Evolutionary conservation across 2,888 invertebrate species (phyloP).

Genomic region (Leucophenga maculata): DNA sequence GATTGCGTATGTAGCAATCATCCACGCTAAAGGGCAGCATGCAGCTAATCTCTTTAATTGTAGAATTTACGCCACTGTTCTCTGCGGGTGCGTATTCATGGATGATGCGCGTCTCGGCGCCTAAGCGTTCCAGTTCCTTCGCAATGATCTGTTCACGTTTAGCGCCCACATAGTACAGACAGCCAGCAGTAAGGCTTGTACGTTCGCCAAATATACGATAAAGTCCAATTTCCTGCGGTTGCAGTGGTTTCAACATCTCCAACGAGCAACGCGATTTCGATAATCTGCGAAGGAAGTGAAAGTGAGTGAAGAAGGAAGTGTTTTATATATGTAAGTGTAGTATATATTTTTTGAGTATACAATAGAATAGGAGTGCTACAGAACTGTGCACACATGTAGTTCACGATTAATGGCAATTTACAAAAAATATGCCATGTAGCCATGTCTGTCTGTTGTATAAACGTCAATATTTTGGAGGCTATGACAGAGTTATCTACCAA

Average conservation of each 20-base stretch:
- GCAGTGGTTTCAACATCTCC: conserved; percentile 52
- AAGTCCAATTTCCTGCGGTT: conserved; percentile 46
- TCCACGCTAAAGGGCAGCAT: conserved; percentile 52
- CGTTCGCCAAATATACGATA: conserved; percentile 54
- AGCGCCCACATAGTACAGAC: conserved; percentile 51
- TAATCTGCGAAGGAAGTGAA: conserved; percentile 36
- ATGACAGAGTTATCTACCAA: too few relatives aligned
- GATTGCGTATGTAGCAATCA: conserved; percentile 55
- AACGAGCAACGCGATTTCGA: conserved; percentile 50
- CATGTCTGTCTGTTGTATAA: too few relatives aligned
- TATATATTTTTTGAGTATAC: too few relatives aligned
- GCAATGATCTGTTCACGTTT: conserved; percentile 47
- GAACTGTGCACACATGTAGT: too few relatives aligned
- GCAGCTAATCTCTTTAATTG: conserved; percentile 49
- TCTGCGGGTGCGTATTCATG: not conserved
- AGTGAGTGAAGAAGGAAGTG: not conserved
- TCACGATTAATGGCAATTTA: too few relatives aligned
- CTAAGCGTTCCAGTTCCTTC: conserved; percentile 33
- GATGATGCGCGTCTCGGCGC: conserved; percentile 11
- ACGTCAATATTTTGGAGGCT: too few relatives aligned
- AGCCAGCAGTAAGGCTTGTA: conserved; percentile 44
- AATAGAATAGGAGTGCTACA: too few relatives aligned
- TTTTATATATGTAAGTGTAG: too few relatives aligned
- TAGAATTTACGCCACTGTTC: conserved; percentile 23
- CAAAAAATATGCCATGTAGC: too few relatives aligned